These are phyloP conservation scores for Pammene fasciana DNA, from an alignment of 2,888 invertebrate genomes.

Conservation along the genomic window DNA sequence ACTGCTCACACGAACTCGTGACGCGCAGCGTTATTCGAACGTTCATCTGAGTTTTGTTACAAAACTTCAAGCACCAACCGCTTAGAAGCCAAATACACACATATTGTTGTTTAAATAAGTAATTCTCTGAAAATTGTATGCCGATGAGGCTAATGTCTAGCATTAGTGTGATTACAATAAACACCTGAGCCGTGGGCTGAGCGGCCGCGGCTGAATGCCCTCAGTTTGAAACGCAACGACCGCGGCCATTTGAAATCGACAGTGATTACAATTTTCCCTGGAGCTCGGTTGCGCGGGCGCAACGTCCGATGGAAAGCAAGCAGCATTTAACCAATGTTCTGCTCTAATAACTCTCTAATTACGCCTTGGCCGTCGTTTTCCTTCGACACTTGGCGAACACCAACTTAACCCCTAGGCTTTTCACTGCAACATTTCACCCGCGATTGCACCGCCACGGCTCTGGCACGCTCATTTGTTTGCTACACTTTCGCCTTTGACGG, in stretches of 20 bases:
- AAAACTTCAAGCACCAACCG: conserved; percentile 47
- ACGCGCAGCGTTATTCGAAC: conserved; percentile 55
- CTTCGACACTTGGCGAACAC: conserved; percentile 74
- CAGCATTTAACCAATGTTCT: conserved; percentile 82
- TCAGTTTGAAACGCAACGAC: conserved; percentile 67
- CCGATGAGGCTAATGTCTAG: conserved; percentile 52
- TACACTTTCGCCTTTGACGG: conserved; percentile 75
- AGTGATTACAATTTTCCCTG: conserved; percentile 83
- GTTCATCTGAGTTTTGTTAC: conserved; percentile 59
- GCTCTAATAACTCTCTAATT: conserved; percentile 83
- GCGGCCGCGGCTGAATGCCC: conserved; percentile 58
- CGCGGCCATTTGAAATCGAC: conserved; percentile 79
- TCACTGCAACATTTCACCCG: conserved; percentile 74
- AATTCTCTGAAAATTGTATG: conserved; percentile 50
- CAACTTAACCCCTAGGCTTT: conserved; percentile 76
- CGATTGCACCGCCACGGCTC: conserved; percentile 55
- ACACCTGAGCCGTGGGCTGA: conserved; percentile 49
- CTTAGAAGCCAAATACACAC: conserved; percentile 50
- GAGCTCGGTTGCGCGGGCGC: conserved; percentile 77
- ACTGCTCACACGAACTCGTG: conserved; percentile 57
- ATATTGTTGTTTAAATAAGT: conserved; percentile 30
- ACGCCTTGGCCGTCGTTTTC: conserved; percentile 73
- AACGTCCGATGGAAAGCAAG: conserved; percentile 83
- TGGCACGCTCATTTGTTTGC: conserved; percentile 64
- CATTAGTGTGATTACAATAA: conserved; percentile 61